Evolutionary conservation across 2,888 invertebrate genomes (phyloP), one percentile per base, ranked within the genome.

Genomic region (Phaedon cochleariae): DNA sequence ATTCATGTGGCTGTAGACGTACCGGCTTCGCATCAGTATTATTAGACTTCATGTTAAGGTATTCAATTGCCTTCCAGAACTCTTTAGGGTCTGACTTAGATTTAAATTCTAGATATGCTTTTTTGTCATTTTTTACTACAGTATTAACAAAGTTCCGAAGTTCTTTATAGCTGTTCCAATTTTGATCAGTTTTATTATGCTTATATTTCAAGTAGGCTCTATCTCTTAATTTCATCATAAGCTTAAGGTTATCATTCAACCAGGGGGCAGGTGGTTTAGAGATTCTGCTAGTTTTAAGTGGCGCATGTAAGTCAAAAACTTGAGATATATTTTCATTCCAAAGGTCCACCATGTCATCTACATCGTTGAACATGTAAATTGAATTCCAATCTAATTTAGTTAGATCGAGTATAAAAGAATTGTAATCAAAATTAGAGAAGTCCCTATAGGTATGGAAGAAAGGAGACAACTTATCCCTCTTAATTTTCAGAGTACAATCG

Each of bases 351-450:
- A 22, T 53, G 10, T 53, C 53, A 53, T 53, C 53, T n/a, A 53
- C 17, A 26, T 53, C 29, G 10, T 26, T 12, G 9, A 22, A n/a
- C 10, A 5, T 12, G 37, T 41, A 41, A 12, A 57, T 57, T n/a
- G 41, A 18, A 20, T 31, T 29, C 54, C 54, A 54, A 20, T 54
- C 41, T 22, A 57, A 17, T 3, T 15, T 18, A 18, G 18, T 4
- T 18, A 57, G 20, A 41, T 57, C 41, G 18, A 18, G 12, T 10
- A 34, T 37, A 41, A 57, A 57, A 12, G n/a, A 4, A 20, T 57
- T 6, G 15, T 53, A 57, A 41, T 57, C 31, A 17, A 57, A 57
- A 20, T 57, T 57, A 41, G 41, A 57, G 21, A 41, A 57, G 20
- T 41, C 57, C 41, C 57, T 57, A n/a, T 41, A 57, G 20, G 7